phyloP scores from a whole-genome alignment of 2,797 vertebrate genomes.

The Hydrolagus colliei region DNA sequence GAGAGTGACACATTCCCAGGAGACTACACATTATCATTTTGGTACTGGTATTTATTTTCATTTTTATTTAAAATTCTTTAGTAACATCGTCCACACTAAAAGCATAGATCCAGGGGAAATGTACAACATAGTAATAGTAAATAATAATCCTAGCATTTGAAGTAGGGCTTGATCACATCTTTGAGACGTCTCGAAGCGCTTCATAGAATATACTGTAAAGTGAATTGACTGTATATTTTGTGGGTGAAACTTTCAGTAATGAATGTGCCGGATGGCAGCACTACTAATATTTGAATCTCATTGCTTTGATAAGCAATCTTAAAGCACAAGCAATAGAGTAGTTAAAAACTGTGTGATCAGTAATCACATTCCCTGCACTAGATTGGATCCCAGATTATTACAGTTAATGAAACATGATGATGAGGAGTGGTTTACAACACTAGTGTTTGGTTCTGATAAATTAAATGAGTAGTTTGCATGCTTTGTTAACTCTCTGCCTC shows the following conservation, averaged over 20 bases:
- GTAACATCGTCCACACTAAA: no score
- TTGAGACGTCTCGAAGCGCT: no score
- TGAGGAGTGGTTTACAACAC: neutral
- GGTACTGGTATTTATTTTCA: slow-evolving; percentile 53
- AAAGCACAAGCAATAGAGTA: neutral
- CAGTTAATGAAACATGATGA: neutral
- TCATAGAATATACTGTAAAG: no score
- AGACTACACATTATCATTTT: slow-evolving; percentile 87
- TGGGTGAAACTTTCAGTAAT: neutral
- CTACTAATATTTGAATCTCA: neutral
- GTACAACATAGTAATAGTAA: no score
- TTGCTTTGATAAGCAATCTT: neutral
- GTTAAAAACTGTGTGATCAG: neutral
- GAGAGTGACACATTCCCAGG: slow-evolving; percentile 72
- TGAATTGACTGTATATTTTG: no score
- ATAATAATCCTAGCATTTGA: no score
- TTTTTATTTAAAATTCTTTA: neutral
- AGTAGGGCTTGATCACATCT: no score
- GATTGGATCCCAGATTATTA: neutral
- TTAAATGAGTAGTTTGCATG: neutral
- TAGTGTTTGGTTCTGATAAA: neutral
- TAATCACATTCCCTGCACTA: neutral
- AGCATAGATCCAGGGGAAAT: no score
- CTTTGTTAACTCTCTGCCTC: neutral
- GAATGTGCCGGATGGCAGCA: no score